Conservation (phyloP, 2,888 invertebrate species). For the Cryptocheilus praepositus region DNA sequence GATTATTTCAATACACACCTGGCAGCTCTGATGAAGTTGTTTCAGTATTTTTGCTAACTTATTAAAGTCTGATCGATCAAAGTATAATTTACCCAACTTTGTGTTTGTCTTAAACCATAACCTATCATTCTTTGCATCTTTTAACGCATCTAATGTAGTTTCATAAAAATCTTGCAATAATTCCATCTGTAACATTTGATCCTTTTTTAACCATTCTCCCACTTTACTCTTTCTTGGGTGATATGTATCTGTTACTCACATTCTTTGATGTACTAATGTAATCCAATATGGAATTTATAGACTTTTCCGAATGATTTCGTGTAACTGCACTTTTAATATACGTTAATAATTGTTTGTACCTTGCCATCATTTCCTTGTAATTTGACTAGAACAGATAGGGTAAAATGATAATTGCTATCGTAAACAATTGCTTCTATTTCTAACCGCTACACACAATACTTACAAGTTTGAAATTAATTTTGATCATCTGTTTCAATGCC, state of each 20-base stretch:
- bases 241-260: constrained; percentile 78
- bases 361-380: constrained; percentile 95
- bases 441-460: constrained; percentile 59
- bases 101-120: constrained; percentile 99
- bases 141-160: constrained; percentile 93
- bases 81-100: constrained; percentile 98
- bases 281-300: constrained; percentile 99
- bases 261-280: constrained; percentile 99
- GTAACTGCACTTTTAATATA: constrained; percentile 99
- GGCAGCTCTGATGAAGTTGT: constrained; percentile 97
- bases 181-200: constrained; percentile 85
- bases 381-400: constrained; percentile 82
- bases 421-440: too few relatives aligned
- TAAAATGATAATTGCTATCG: not conserved
- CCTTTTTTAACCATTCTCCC: not conserved
- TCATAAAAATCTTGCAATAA: constrained; percentile 98
- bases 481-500: constrained; percentile 99
- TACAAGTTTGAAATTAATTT: constrained; percentile 98
- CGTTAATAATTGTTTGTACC: constrained; percentile 96
- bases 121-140: constrained; percentile 99
- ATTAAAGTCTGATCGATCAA: constrained; percentile 95
- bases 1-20: constrained; percentile 78
- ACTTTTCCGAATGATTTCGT: constrained; percentile 99
- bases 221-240: not conserved
- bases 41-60: constrained; percentile 97